Evolutionary conservation across 1,140 invertebrate genomes (phyloP).

Genomic region (Archivesica marissinica): DNA sequence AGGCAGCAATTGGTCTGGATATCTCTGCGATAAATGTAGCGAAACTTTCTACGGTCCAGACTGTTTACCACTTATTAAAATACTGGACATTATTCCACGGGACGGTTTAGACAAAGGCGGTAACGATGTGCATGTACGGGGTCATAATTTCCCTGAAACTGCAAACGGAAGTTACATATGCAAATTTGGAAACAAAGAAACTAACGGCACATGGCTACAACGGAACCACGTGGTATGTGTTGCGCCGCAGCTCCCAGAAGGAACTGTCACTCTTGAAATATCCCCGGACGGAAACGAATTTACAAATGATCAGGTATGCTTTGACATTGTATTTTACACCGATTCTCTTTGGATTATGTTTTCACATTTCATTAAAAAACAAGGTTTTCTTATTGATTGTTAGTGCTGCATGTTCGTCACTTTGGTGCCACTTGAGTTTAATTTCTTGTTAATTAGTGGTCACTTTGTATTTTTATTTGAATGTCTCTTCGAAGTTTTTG

Average conservation of each 20-base stretch:
- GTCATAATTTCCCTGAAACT: conserved; percentile 69
- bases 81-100: conserved; percentile 64
- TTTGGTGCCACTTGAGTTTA: too few relatives aligned
- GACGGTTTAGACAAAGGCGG: conserved; percentile 63
- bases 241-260: conserved; percentile 43
- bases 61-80: conserved; percentile 64
- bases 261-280: conserved; percentile 52
- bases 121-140: conserved; percentile 67
- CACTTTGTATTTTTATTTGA: not conserved
- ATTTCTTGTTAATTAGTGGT: not conserved
- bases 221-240: conserved; percentile 63
- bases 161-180: conserved; percentile 57
- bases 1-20: conserved; percentile 65
- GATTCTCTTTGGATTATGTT: not conserved
- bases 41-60: conserved; percentile 67
- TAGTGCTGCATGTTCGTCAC: too few relatives aligned
- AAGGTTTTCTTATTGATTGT: not conserved
- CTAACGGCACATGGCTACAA: conserved; percentile 60
- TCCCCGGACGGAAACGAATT: conserved; percentile 53
- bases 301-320: conserved; percentile 63
- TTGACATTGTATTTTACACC: not conserved
- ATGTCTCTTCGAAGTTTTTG: not conserved
- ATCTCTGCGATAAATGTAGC: conserved; percentile 67
- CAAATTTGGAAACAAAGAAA: conserved; percentile 49
- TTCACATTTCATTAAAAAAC: not conserved